A percentile compares a stretch with the other conserved stretches of the same genome.
These are phyloP conservation scores for Anthopleura sola DNA, from an alignment of 64 coral and sea anemone species.

Conservation along the genomic window DNA sequence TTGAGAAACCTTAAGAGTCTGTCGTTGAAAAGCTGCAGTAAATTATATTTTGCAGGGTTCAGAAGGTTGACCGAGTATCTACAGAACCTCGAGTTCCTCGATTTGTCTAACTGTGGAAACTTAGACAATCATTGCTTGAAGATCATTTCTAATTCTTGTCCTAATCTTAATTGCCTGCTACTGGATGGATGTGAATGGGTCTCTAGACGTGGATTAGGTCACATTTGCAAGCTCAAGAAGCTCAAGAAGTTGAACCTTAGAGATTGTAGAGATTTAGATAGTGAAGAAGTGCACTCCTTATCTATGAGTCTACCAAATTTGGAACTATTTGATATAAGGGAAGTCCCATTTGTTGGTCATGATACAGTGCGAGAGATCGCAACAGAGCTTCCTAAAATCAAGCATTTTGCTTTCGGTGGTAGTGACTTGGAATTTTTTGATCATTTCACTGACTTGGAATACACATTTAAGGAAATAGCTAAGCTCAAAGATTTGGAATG, in stretches of 20 bases:
- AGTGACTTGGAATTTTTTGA: conserved; percentile 81
- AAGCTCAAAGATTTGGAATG: conserved; percentile 67
- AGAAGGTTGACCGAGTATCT: conserved; percentile 60
- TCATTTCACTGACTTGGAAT: conserved; percentile 55
- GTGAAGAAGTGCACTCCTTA: conserved; percentile 59
- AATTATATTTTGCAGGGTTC: conserved; percentile 79
- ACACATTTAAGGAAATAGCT: conserved; percentile 72
- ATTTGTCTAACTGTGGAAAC: conserved; percentile 86
- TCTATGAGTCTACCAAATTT: conserved; percentile 65
- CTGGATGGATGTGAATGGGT: conserved; percentile 90
- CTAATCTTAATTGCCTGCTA: conserved; percentile 53
- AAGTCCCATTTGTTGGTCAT: conserved; percentile 81
- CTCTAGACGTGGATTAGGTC: conserved; percentile 38
- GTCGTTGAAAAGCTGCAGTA: conserved; percentile 78
- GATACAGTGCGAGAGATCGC: conserved; percentile 68
- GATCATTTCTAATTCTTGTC: conserved; percentile 50
- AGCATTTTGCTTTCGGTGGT: conserved; percentile 88
- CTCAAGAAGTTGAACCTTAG: conserved; percentile 62
- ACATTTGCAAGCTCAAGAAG: conserved; percentile 56
- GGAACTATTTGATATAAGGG: conserved; percentile 73
- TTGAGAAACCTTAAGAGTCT: conserved; percentile 73
- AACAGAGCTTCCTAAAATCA: conserved; percentile 53
- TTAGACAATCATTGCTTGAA: conserved; percentile 66
- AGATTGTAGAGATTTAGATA: conserved; percentile 73
- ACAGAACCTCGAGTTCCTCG: conserved; percentile 62